Base-by-base conservation (phyloP, 2,113 vertebrate species). In the Hippocampus zosterae region DNA sequence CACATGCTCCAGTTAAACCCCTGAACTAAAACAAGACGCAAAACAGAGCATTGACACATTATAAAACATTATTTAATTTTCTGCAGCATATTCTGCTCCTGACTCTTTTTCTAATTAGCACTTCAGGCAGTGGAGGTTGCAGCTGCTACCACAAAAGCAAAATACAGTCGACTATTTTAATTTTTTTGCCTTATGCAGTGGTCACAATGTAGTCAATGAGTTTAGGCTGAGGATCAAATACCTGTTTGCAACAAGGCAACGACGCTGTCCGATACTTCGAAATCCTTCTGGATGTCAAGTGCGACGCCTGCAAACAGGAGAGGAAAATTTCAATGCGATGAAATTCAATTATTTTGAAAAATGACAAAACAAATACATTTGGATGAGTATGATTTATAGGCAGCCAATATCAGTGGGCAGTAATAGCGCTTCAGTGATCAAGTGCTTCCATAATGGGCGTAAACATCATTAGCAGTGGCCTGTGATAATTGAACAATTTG, bases 161-260 rank as follows among this genome's bases (percentile, higher is more conserved):
- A 37, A 1, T 37, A 37, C 33, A 37, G 33, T 2, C 16, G 1
- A n/a, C 1, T 1, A 3, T 29, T 29, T 29, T n/a, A 23, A 23
- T 13, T 29, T 59, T 59, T 16, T 59, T 29, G 52, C 21, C 52
- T 46, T 46, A 4, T 4, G 21, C n/a, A n/a, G 19, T 53, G 15
- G 52, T 6, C 21, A n/a, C 52, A 53, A 8, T 52, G 50, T 21
- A 5, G 19, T 3, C 18, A 52, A 52, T 55, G 52, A 18, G 56
- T 75, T 65, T 25, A 42, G 68, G 59, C 44, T 68, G 79, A 55
- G 57, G 63, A 55, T 72, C 67, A 83, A 89, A 92, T 90, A 98
- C 97, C 96, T 86, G 96, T 98, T 88, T 96, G 95, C 74, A 99
- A 73, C 85, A 98, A 88, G 75, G 96, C 97, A 37, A 93, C 93